A percentile compares a stretch with the other conserved stretches of the same genome.
phyloP scores from a whole-genome alignment of 2,113 vertebrate species.

The Zosterops lateralis region DNA sequence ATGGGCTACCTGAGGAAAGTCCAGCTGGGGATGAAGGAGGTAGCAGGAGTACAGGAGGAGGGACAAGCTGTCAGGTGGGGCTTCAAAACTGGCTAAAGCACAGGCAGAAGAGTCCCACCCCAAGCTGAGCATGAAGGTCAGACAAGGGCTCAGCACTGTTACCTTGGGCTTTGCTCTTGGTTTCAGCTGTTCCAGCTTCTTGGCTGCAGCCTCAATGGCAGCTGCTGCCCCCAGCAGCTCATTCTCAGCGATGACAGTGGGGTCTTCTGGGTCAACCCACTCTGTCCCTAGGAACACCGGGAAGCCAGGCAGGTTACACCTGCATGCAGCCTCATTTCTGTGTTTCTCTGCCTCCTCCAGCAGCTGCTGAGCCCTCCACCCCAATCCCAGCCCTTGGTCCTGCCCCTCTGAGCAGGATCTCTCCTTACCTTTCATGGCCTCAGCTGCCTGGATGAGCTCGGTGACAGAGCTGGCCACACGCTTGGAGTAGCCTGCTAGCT shows the following conservation, averaged over 20 bases:
- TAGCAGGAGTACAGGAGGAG: background rate
- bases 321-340: accelerated
- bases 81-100: background rate
- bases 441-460: constrained; percentile 95
- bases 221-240: constrained; percentile 93
- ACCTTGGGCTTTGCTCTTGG: constrained; percentile 97
- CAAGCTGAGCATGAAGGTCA: background rate
- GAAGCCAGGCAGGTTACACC: background rate
- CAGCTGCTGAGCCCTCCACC: background rate
- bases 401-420: background rate
- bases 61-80: background rate
- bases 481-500: constrained; percentile 89
- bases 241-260: constrained; percentile 95
- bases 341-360: background rate
- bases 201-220: constrained; percentile 97
- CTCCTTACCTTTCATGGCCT: constrained; percentile 94
- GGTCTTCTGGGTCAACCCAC: constrained; percentile 97
- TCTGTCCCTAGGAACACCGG: constrained; percentile 75
- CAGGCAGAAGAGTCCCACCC: background rate
- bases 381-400: background rate
- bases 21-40: background rate
- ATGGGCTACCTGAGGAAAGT: accelerated
- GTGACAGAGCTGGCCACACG: constrained; percentile 93
- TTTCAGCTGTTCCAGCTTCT: constrained; percentile 96
- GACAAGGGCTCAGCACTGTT: background rate